These are phyloP conservation scores for Rhadinocentrus ornatus DNA, from an alignment of 2,797 vertebrate genomes.

Conservation along the genomic window DNA sequence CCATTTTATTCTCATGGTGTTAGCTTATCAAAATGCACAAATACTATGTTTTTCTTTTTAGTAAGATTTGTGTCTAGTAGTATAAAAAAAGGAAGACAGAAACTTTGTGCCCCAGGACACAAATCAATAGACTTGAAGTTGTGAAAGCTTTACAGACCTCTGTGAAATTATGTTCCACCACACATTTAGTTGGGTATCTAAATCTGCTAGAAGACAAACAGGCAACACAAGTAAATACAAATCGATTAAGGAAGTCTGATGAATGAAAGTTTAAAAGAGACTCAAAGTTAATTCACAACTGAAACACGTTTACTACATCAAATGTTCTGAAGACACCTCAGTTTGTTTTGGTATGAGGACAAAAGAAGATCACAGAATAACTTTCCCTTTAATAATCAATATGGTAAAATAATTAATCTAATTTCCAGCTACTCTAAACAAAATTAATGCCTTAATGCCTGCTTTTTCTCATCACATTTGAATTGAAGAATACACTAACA, in stretches of 20 bases:
- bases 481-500: constrained; percentile 19
- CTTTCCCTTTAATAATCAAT: constrained; percentile 17
- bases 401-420: constrained; percentile 14
- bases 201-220: background rate
- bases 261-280: constrained; percentile 16
- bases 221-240: constrained; percentile 11
- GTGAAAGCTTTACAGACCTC: background rate
- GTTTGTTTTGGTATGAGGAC: too few relatives aligned
- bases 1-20: too few relatives aligned
- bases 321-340: constrained; percentile 19
- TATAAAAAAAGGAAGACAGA: background rate
- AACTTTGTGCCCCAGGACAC: background rate
- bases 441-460: constrained; percentile 16
- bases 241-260: constrained; percentile 10
- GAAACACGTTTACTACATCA: constrained; percentile 22
- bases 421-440: constrained; percentile 15
- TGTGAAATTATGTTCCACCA: background rate
- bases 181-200: background rate
- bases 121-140: background rate
- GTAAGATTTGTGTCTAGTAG: background rate
- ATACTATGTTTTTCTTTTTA: background rate
- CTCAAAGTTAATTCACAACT: constrained; percentile 20
- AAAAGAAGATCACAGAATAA: constrained; percentile 5
- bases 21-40: background rate
- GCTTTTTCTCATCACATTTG: constrained; percentile 14